Conservation (phyloP, 2,888 invertebrate genomes). For the Tortrix viridana region DNA sequence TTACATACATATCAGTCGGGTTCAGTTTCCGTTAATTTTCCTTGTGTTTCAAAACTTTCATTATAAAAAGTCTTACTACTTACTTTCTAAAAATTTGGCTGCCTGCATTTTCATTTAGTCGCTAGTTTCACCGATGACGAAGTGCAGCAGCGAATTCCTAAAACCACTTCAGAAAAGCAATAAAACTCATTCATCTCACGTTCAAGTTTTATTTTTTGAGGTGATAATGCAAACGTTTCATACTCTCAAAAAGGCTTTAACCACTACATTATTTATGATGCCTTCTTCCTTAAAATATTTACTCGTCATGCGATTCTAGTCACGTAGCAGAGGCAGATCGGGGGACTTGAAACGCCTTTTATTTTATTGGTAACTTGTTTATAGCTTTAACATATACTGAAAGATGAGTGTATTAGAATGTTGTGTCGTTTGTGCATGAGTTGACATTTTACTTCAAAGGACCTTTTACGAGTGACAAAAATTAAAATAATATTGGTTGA, state of each 20-base stretch:
- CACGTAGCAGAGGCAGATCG: conserved; percentile 19
- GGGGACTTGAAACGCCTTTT: conserved; percentile 13
- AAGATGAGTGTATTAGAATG: neutral
- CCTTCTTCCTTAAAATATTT: conserved; percentile 21
- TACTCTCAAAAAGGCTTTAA: conserved; percentile 1
- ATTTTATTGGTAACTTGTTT: conserved; percentile 15
- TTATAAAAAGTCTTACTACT: too few species aligned
- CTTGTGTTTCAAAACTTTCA: too few species aligned
- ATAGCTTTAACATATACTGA: neutral
- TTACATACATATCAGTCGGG: too few species aligned
- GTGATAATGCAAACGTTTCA: conserved; percentile 7
- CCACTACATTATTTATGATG: conserved; percentile 25
- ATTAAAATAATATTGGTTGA: too few species aligned
- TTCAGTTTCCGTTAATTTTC: too few species aligned
- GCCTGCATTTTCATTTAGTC: too few species aligned
- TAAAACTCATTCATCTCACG: conserved; percentile 5
- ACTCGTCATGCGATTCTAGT: conserved; percentile 12
- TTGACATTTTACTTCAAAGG: too few species aligned
- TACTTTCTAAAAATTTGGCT: too few species aligned
- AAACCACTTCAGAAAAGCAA: neutral
- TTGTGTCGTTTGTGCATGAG: neutral
- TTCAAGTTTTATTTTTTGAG: conserved; percentile 16
- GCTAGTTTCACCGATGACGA: too few species aligned
- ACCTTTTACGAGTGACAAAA: too few species aligned
- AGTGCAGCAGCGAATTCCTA: neutral